Evolutionary conservation across 1,140 invertebrate genomes (phyloP), one percentile per base, ranked within the genome.

Genomic region (Drosophila burlai): DNA sequence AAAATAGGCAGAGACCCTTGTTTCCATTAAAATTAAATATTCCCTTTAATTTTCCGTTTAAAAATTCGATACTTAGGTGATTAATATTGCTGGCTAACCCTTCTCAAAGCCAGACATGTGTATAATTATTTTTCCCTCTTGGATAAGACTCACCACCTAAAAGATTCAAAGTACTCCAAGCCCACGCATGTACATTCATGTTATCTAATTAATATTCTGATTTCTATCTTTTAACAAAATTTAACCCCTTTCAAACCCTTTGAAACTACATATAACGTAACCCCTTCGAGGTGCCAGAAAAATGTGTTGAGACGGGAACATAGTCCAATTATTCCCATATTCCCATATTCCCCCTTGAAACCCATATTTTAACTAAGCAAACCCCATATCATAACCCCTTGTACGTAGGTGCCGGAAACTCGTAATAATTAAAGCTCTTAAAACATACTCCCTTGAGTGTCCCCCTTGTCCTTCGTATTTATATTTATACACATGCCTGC

Each of bases 401-500:
- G 6, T 4, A 26, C 3, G 7, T 4, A 26, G 7, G 7, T 26
- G 36, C 5, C 36, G 24, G 1, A 55, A 55, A 55, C 10, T 24
- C 21, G 8, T 0, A 9, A 58, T 42, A 40, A 16, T 18, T 42
- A 26, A 58, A 58, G 38, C 16, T 13, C 2, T n/a, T 47, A 9
- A n/a, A 29, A 16, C 15, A 47, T 11, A 49, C 29, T 49, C 24
- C 15, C 46, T 4, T 1, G 13, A 16, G 11, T 9, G 21, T 26
- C 16, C 4, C 47, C 29, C 7, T 8, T 21, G 18, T 34, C 29
- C 50, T 34, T 52, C 29, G 34, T 43, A 40, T 63, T 36, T 75
- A 63, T 74, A 55, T 34, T 29, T 38, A 42, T 24, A 46, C 38
- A 68, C 55, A 57, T 18, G 49, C 54, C 21, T 26, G 54, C 31